Evolutionary conservation across 2,888 invertebrate genomes (phyloP).

Genomic region (Troides helena): DNA sequence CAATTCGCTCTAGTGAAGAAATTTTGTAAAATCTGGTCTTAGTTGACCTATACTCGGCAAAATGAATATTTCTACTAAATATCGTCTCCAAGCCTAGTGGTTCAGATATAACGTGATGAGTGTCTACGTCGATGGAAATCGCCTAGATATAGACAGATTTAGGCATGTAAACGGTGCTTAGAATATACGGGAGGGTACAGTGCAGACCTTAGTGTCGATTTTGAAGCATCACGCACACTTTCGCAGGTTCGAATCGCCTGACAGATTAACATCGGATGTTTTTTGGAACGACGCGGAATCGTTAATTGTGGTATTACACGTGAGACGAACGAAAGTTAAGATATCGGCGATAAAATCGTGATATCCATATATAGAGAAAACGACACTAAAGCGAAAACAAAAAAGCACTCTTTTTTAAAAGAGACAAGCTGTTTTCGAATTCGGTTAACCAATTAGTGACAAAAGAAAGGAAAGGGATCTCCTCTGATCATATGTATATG

Average conservation of each 20-base stretch:
- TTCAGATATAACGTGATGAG: too few species aligned
- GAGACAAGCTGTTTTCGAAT: neutral
- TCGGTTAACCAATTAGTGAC: slow-evolving; percentile 35
- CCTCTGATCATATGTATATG: neutral
- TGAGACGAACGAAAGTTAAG: slow-evolving; percentile 12
- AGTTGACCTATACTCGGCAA: too few species aligned
- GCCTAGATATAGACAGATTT: too few species aligned
- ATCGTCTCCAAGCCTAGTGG: too few species aligned
- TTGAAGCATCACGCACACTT: slow-evolving; percentile 22
- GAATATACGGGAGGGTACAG: neutral
- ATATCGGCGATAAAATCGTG: slow-evolving; percentile 7
- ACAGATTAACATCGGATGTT: slow-evolving; percentile 14
- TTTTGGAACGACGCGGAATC: slow-evolving; percentile 12
- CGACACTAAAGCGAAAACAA: neutral
- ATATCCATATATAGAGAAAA: slow-evolving; percentile 6
- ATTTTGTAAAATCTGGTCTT: too few species aligned
- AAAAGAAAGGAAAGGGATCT: slow-evolving; percentile 36
- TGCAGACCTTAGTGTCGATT: neutral
- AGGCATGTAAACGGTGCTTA: neutral
- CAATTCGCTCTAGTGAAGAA: too few species aligned
- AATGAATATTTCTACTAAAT: too few species aligned
- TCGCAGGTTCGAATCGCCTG: slow-evolving; percentile 25
- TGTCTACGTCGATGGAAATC: too few species aligned
- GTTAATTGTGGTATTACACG: slow-evolving; percentile 24
- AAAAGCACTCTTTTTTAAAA: neutral